A percentile compares a stretch with the other conserved stretches of the same genome.
phyloP scores from a whole-genome alignment of 2,113 vertebrate species.

The Bubo bubo region DNA sequence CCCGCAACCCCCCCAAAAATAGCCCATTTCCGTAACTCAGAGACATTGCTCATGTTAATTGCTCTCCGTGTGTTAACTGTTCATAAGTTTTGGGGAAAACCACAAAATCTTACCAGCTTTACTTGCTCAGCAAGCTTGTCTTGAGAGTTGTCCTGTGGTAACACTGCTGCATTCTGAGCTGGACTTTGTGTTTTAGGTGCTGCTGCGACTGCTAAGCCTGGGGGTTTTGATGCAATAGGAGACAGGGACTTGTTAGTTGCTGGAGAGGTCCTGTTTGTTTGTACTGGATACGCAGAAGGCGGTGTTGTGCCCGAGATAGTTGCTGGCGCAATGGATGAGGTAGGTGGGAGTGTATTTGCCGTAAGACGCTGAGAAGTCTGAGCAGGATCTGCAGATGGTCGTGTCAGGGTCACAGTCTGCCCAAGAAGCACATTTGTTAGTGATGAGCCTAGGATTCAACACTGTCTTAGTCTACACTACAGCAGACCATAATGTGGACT shows the following conservation, averaged over 20 bases:
- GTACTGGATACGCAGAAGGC: slow-evolving; percentile 74
- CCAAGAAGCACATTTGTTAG: slow-evolving; percentile 1
- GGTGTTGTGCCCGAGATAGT: slow-evolving; percentile 73
- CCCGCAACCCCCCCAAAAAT: fast-evolving
- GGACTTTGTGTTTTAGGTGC: slow-evolving; percentile 83
- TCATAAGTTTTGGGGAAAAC: fast-evolving
- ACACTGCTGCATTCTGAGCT: slow-evolving; percentile 76
- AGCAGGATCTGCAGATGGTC: slow-evolving; percentile 80
- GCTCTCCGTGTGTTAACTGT: background rate
- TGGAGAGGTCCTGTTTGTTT: slow-evolving; percentile 79
- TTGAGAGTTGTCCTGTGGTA: slow-evolving; percentile 85
- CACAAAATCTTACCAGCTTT: slow-evolving; percentile 81
- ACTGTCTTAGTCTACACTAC: background rate
- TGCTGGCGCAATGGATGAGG: slow-evolving; percentile 75
- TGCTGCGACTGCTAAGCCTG: slow-evolving; percentile 78
- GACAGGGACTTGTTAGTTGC: slow-evolving; percentile 78
- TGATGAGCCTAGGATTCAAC: background rate
- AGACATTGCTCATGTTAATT: background rate
- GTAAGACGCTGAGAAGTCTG: slow-evolving; percentile 84
- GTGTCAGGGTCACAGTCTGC: slow-evolving; percentile 84
- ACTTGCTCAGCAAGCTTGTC: slow-evolving; percentile 94
- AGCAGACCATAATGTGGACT: background rate
- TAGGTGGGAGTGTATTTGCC: slow-evolving; percentile 74
- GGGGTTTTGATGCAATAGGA: slow-evolving; percentile 84
- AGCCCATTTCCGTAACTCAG: background rate